Base-by-base conservation (phyloP, 1,140 invertebrate genomes). In the Drosophila chauvacae region DNA sequence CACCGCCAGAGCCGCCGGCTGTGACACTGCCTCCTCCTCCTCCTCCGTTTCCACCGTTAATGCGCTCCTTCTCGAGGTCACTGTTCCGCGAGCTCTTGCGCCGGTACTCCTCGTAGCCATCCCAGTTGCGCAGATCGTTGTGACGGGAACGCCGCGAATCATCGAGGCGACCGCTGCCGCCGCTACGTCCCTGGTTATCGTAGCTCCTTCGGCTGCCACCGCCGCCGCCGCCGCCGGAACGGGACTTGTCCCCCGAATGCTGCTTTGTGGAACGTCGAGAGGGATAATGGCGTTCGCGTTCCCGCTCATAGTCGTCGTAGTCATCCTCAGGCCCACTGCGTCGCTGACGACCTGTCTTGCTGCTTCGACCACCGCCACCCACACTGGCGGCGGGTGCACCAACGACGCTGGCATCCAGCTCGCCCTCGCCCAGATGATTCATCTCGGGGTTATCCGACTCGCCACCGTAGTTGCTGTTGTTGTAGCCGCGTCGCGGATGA, bases 61-160 rank as follows among this genome's bases (percentile, higher is more conserved):
- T 58, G 13, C 71, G 71, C 44, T 92, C 91, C 42, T 88, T 80
- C 42, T 92, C 90, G 13, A 85, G 69, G 23, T 91, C 86, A 9
- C 90, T 92, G 72, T 92, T 92, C 41, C 91, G 90, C 0, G 91
- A 92, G 41, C 91, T 92, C 57, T 84, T 91, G 26, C 85, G 77
- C 9, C 91, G 78, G 64, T 92, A 90, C 50, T 92, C 85, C 68
- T 92, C 88, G 55, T 91, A 92, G 20, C 71, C 77, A 61, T 90
- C 75, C 74, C 91, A 87, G 53, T 73, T 66, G 1, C 73, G 51
- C 50, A 45, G 39, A 18, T 79, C 75, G 5, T 30, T 51, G 20
- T 56, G 71, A 28, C 55, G 61, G 2, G 53, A 39, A 7, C 80
- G 69, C 4, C 58, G 60, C 4, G 63, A 33, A 3, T 70, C 71